phyloP scores from a whole-genome alignment of 2,888 invertebrate species.

The Melinaea marsaeus region DNA sequence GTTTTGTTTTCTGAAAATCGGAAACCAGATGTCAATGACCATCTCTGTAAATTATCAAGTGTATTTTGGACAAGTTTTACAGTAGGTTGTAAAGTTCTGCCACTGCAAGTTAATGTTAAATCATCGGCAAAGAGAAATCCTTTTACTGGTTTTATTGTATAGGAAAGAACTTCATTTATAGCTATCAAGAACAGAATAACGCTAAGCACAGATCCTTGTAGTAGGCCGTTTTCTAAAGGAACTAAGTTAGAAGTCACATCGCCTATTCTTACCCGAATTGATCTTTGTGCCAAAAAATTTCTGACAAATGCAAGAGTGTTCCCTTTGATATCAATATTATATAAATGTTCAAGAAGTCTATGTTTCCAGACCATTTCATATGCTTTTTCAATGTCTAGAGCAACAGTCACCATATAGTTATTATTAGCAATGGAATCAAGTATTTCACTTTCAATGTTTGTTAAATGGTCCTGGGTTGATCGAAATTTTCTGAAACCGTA shows the following conservation, averaged over 20 bases:
- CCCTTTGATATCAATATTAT: constrained; percentile 16
- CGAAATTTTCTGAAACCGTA: constrained; percentile 26
- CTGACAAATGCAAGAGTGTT: constrained; percentile 16
- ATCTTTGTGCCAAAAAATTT: constrained; percentile 20
- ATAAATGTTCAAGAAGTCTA: constrained; percentile 15
- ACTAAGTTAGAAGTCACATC: constrained; percentile 7
- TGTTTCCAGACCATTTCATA: constrained; percentile 31
- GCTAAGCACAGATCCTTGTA: constrained; percentile 22
- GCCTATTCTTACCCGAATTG: constrained; percentile 18
- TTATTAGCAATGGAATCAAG: constrained; percentile 23
- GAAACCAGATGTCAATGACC: constrained; percentile 18
- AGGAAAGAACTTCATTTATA: constrained; percentile 21
- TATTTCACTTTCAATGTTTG: constrained; percentile 23
- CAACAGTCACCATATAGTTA: constrained; percentile 17
- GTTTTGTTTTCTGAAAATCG: constrained; percentile 26
- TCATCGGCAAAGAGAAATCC: constrained; percentile 23
- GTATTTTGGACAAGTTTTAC: constrained; percentile 22
- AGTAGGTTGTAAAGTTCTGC: constrained; percentile 10
- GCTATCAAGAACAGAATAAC: constrained; percentile 26
- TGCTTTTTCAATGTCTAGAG: constrained; percentile 28
- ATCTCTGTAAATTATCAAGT: constrained; percentile 20
- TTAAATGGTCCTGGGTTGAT: constrained; percentile 26
- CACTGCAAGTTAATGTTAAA: constrained; percentile 18
- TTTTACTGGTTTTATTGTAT: constrained; percentile 19
- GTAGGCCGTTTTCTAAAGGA: constrained; percentile 20